Evolutionary conservation across 2,888 invertebrate genomes (phyloP), one percentile per base, ranked within the genome.

Genomic region (Limnephilus rhombicus): DNA sequence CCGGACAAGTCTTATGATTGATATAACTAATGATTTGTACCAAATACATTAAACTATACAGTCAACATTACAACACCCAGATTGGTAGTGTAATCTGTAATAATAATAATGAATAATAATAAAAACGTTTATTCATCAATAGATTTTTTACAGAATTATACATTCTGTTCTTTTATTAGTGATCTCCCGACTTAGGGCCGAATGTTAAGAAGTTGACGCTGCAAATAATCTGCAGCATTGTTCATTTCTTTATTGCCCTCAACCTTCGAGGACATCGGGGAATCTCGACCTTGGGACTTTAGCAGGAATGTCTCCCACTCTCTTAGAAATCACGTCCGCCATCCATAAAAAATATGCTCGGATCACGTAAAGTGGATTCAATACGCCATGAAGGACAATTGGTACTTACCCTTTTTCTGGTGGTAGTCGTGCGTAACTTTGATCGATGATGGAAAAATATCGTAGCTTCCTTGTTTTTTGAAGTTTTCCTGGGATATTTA

Each of bases 351-450:
- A 24, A 24, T 9, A 9, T 24, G 18, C 68, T n/a, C 2, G 68
- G 37, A 37, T 34, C 82, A 37, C 34, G 83, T 83, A 83, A 83
- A 83, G 24, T 37, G 37, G 83, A 34, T 37, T 83, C 83, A 83
- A 83, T 24, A 24, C 24, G 34, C 83, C 37, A 83, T 83, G 83
- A 83, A 83, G 83, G 83, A 37, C 83, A 83, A 37, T 82, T 0
- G 34, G 34, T 82, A 49, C 1, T 7, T 24, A n/a, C 9, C 11
- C 9, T 37, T 83, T 37, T 83, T 37, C 9, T 15, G 24, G n/a
- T 37, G 83, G 34, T 15, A 83, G 24, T 34, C 83, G 83, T 83
- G 83, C 31, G 83, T 83, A 83, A 83, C 83, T 24, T 24, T 24
- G 68, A 68, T 68, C 24, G 9, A 24, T n/a, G 18, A 53, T 53